These are phyloP conservation scores for Cephus rjabovi DNA, from an alignment of 2,888 invertebrate genomes.

Conservation along the genomic window DNA sequence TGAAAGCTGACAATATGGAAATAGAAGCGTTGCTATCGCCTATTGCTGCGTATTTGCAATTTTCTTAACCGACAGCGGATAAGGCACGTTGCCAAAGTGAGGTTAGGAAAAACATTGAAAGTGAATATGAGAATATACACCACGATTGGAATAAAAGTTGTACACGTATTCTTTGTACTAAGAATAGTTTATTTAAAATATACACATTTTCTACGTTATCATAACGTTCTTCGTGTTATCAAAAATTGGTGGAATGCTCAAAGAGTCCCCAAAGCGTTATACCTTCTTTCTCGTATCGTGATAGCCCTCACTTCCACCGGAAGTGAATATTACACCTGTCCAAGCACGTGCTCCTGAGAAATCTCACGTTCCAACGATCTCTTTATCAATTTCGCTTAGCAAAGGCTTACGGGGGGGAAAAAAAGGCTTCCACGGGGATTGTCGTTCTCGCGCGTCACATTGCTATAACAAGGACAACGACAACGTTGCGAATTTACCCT, in stretches of 20 bases:
- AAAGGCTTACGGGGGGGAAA: background rate
- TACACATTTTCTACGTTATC: background rate
- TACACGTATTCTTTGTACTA: background rate
- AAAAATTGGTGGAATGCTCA: background rate
- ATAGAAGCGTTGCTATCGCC: background rate
- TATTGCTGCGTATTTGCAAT: background rate
- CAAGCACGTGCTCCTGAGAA: background rate
- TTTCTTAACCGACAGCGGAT: background rate
- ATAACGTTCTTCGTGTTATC: background rate
- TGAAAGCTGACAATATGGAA: background rate
- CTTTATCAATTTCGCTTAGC: constrained; percentile 20
- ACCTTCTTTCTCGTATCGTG: constrained; percentile 15
- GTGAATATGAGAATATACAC: background rate
- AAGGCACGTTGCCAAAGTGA: background rate
- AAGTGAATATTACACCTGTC: constrained; percentile 34
- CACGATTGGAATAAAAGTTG: background rate
- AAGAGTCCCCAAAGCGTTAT: background rate
- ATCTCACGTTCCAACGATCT: constrained; percentile 6
- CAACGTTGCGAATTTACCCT: background rate
- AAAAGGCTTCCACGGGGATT: background rate
- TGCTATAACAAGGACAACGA: background rate
- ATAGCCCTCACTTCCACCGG: constrained; percentile 27
- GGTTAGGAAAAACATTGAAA: background rate
- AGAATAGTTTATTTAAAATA: background rate
- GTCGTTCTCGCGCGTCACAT: background rate